Evolutionary conservation across 1,140 invertebrate genomes (phyloP).

Genomic region (Cyclargus thomasi): DNA sequence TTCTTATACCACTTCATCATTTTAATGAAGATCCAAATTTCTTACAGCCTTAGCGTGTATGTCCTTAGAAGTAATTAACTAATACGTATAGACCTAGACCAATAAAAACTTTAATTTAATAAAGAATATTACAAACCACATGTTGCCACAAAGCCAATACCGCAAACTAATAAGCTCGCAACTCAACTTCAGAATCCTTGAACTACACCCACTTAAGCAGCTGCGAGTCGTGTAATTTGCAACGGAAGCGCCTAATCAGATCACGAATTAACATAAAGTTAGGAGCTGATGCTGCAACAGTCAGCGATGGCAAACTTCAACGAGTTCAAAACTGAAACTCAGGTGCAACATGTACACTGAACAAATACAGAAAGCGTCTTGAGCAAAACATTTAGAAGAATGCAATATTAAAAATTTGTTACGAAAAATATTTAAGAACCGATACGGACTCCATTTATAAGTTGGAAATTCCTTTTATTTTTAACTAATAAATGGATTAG

Average conservation of each 20-base stretch:
- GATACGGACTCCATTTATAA: too few relatives aligned
- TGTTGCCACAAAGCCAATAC: background rate
- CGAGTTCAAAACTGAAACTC: background rate
- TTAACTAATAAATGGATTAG: too few relatives aligned
- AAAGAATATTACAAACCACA: background rate
- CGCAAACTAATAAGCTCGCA: background rate
- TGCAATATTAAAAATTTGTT: background rate
- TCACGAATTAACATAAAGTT: constrained; percentile 1
- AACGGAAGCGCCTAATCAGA: background rate
- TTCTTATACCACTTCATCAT: too few relatives aligned
- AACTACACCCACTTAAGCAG: background rate
- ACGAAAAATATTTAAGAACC: too few relatives aligned
- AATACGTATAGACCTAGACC: too few relatives aligned
- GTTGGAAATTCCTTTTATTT: too few relatives aligned
- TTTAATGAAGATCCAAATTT: too few relatives aligned
- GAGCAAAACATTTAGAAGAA: background rate
- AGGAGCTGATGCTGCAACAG: background rate
- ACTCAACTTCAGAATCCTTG: background rate
- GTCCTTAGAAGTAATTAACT: too few relatives aligned
- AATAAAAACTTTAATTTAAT: too few relatives aligned
- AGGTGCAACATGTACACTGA: background rate
- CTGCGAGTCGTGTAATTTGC: background rate
- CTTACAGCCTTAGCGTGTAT: too few relatives aligned
- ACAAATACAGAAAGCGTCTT: background rate
- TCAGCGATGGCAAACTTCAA: background rate